Evolutionary conservation across 2,797 vertebrate species (phyloP).

Genomic region (Setipinna tenuifilis): DNA sequence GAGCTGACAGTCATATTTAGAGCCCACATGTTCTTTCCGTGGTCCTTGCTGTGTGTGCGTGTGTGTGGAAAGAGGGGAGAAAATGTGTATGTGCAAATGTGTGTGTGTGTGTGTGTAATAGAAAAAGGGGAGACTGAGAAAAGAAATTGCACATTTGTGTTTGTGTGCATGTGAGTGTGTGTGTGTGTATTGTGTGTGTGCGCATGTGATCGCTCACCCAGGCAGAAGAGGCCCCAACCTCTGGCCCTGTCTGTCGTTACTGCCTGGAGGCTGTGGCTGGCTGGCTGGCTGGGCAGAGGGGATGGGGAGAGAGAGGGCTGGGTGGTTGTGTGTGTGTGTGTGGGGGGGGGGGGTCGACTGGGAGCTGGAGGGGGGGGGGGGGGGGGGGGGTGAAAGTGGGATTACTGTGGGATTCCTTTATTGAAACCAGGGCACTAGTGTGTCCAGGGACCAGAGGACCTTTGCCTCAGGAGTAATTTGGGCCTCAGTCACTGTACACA

Average conservation of each 20-base stretch:
- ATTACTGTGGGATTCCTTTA: constrained; percentile 64
- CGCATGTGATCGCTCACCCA: constrained; percentile 36
- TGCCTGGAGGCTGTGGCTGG: constrained; percentile 57
- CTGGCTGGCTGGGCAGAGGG: constrained; percentile 34
- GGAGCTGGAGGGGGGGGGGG: constrained; percentile 26
- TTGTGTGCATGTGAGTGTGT: constrained; percentile 29
- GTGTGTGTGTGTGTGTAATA: background rate
- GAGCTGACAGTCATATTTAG: constrained; percentile 24
- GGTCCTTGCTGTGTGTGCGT: background rate
- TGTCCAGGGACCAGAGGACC: constrained; percentile 46
- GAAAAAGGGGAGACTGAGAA: too few species aligned
- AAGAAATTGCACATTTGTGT: background rate
- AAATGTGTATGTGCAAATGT: too few species aligned
- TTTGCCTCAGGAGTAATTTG: constrained; percentile 61
- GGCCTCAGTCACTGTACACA: constrained; percentile 26
- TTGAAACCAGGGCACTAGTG: constrained; percentile 52
- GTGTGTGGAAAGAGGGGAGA: background rate
- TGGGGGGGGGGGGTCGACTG: too few species aligned
- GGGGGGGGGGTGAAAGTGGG: constrained; percentile 46
- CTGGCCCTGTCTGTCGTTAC: constrained; percentile 61
- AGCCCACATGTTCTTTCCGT: constrained; percentile 1
- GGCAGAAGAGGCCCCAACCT: constrained; percentile 60
- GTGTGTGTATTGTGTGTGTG: constrained; percentile 47
- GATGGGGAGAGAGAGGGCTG: background rate
- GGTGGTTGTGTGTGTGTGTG: background rate